These are phyloP conservation scores for Spilogale gracilis DNA, from an alignment of 2,113 vertebrate species.

Conservation along the genomic window DNA sequence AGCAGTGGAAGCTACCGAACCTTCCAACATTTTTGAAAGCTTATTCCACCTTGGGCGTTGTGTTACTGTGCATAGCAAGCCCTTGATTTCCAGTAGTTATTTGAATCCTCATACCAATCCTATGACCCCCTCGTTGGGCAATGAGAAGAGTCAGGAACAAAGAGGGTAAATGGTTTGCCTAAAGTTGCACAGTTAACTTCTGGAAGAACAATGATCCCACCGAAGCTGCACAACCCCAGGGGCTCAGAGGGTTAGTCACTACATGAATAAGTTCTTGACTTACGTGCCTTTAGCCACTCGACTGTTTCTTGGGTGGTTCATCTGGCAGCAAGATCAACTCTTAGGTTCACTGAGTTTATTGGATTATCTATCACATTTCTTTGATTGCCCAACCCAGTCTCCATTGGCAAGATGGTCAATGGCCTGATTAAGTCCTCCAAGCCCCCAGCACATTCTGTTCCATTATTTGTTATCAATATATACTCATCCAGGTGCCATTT, in stretches of 20 bases:
- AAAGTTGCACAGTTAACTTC: background rate
- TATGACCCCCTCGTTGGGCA: background rate
- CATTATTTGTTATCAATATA: background rate
- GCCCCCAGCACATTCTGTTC: background rate
- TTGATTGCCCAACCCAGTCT: background rate
- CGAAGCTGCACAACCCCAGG: background rate
- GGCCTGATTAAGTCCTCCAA: background rate
- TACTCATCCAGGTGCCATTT: background rate
- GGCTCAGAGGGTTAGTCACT: background rate
- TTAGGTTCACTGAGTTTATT: background rate
- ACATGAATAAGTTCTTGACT: background rate
- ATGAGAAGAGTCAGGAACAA: background rate
- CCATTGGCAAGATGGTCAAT: background rate
- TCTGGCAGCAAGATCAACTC: background rate
- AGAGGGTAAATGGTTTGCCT: background rate
- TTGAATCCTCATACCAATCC: background rate
- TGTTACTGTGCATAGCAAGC: background rate
- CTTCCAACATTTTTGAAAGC: background rate
- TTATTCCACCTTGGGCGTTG: rapidly evolving
- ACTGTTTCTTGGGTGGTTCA: background rate
- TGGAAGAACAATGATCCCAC: background rate
- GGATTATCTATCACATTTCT: background rate
- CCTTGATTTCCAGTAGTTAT: background rate
- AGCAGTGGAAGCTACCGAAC: background rate
- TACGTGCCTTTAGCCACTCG: background rate